A percentile compares a stretch with the other conserved stretches of the same genome.
These are phyloP conservation scores for Cepphus grylle DNA, from an alignment of 2,113 vertebrate species.

Conservation along the genomic window DNA sequence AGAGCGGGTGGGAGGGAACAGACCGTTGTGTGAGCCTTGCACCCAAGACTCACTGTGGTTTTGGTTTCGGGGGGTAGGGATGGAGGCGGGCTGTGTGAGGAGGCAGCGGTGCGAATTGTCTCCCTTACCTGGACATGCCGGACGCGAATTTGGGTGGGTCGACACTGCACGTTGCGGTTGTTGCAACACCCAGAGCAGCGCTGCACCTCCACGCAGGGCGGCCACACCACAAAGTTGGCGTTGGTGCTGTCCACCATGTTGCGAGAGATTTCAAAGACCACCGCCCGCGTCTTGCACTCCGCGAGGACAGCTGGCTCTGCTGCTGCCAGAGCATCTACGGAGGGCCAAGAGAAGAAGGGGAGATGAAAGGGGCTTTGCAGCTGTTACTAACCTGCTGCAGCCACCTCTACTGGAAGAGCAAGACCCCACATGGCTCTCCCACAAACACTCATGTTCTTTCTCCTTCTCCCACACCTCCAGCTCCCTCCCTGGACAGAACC, in stretches of 20 bases:
- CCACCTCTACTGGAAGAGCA: background rate
- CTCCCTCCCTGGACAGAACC: background rate
- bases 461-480: background rate
- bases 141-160: constrained; percentile 77
- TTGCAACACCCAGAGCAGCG: constrained; percentile 96
- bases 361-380: background rate
- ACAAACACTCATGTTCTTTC: background rate
- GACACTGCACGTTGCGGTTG: constrained; percentile 80
- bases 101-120: rapidly evolving
- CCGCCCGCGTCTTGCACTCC: constrained; percentile 86
- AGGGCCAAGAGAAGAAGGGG: background rate
- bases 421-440: background rate
- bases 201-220: constrained; percentile 92
- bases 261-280: constrained; percentile 89
- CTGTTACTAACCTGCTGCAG: background rate
- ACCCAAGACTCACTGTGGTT: rapidly evolving
- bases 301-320: constrained; percentile 84
- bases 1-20: background rate
- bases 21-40: background rate
- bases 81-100: background rate
- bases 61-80: background rate
- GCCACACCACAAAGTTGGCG: constrained; percentile 92
- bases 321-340: constrained; percentile 57
- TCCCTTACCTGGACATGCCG: constrained; percentile 81
- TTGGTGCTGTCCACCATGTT: constrained; percentile 88